A percentile compares a stretch with the other conserved stretches of the same genome.
Evolutionary conservation across 2,797 vertebrate species (phyloP).

Genomic region (Agapornis canus): DNA sequence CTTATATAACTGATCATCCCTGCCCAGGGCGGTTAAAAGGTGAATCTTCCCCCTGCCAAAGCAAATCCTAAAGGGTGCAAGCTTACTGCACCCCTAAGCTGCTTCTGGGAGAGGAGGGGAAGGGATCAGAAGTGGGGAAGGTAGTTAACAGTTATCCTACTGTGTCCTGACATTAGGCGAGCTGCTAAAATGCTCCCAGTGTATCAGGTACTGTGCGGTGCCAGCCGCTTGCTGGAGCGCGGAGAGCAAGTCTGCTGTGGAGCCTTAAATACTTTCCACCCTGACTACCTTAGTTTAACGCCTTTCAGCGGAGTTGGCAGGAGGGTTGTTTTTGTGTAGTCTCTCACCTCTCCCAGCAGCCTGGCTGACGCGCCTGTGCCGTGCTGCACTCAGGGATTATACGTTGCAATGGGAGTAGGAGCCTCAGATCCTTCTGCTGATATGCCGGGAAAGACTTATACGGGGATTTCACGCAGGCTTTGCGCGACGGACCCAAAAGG

Average conservation of each 20-base stretch:
- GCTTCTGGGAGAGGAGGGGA: slow-evolving; percentile 2
- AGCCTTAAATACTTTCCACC: slow-evolving; percentile 64
- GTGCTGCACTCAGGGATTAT: neutral
- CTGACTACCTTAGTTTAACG: slow-evolving; percentile 42
- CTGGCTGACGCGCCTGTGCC: slow-evolving; percentile 31
- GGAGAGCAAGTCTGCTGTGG: slow-evolving; percentile 47
- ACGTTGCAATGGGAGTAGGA: slow-evolving; percentile 47
- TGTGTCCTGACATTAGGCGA: slow-evolving; percentile 32
- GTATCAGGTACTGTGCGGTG: slow-evolving; percentile 37
- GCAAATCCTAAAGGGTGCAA: slow-evolving; percentile 12
- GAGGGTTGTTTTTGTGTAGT: slow-evolving; percentile 60
- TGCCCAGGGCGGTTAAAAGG: neutral
- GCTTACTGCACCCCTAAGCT: slow-evolving; percentile 12
- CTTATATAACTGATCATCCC: neutral
- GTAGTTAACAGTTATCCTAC: slow-evolving; percentile 52
- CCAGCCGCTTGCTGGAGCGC: slow-evolving; percentile 42
- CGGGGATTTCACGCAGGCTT: neutral
- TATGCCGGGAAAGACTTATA: neutral
- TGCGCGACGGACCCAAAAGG: neutral
- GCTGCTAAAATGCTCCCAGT: slow-evolving; percentile 68
- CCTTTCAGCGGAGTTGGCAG: slow-evolving; percentile 61
- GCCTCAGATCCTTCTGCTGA: slow-evolving; percentile 48
- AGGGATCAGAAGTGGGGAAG: slow-evolving; percentile 1
- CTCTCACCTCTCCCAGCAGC: slow-evolving; percentile 52
- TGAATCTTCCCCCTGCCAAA: neutral